Evolutionary conservation across 2,113 vertebrate genomes (phyloP).

Genomic region (Megatriorchis doriae): DNA sequence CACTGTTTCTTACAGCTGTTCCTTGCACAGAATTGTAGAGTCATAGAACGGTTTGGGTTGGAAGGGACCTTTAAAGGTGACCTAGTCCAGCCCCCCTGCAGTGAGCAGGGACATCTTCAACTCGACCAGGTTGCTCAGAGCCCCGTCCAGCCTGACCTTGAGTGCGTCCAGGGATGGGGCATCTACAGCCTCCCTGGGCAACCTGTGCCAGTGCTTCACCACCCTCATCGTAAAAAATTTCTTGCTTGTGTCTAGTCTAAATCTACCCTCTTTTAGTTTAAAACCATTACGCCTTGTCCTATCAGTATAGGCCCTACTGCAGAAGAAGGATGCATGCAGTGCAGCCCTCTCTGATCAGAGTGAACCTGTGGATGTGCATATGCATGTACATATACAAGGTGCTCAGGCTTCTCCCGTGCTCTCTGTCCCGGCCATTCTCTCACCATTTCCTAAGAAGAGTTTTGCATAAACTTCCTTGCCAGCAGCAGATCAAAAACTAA

Average conservation of each 20-base stretch:
- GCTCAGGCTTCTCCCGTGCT: not conserved
- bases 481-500: not conserved
- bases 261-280: not conserved
- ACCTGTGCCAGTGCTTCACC: not conserved
- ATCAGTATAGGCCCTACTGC: not conserved
- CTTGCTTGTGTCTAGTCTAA: not conserved
- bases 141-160: not conserved
- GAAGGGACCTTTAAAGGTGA: not conserved
- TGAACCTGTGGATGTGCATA: not conserved
- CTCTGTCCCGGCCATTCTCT: not conserved
- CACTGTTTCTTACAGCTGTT: not conserved
- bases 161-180: not conserved
- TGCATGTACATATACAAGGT: not conserved
- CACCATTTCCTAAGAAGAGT: not conserved
- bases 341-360: no score
- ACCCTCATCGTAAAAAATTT: not conserved
- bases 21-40: not conserved
- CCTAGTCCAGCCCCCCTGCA: not conserved
- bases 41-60: not conserved
- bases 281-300: not conserved
- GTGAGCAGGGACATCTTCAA: not conserved
- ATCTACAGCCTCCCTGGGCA: not conserved
- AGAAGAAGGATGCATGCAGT: fast-evolving
- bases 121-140: not conserved
- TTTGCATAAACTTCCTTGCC: not conserved